Evolutionary conservation across 2,888 invertebrate species (phyloP).

Genomic region (Hirtodrosophila cameraria): DNA sequence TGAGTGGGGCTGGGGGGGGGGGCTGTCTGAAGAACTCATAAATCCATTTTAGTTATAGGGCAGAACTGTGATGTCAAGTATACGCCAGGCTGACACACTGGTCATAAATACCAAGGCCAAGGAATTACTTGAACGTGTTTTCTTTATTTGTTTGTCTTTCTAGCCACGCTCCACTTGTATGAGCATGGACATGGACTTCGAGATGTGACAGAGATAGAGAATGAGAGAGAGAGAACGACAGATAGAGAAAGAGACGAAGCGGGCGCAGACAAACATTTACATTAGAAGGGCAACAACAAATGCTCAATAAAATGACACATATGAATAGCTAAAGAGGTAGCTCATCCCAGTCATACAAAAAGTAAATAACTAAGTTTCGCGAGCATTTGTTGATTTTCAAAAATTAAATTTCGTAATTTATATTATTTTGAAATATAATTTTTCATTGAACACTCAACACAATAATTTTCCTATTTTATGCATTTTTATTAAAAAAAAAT

Average conservation of each 20-base stretch:
- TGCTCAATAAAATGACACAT: constrained; percentile 42
- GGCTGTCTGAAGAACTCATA: constrained; percentile 30
- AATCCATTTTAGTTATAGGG: constrained; percentile 38
- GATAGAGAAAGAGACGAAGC: no score
- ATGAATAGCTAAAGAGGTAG: constrained; percentile 11
- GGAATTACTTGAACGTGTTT: constrained; percentile 69
- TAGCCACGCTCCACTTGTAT: constrained; percentile 50
- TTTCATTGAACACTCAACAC: neutral
- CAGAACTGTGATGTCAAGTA: constrained; percentile 47
- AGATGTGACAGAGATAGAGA: constrained; percentile 1
- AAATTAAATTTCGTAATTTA: neutral
- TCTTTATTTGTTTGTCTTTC: constrained; percentile 63
- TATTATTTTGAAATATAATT: constrained; percentile 1
- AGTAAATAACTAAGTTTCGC: neutral
- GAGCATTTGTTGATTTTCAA: constrained; percentile 5
- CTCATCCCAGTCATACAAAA: constrained; percentile 10
- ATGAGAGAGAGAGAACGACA: neutral
- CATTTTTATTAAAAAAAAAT: neutral
- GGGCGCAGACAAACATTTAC: constrained; percentile 32
- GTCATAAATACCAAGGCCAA: constrained; percentile 75
- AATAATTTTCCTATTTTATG: constrained; percentile 1
- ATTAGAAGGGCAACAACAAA: constrained; percentile 20
- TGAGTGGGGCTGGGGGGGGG: no score
- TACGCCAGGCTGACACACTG: constrained; percentile 61
- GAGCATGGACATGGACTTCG: constrained; percentile 15